Percentiles rank a stretch among this genome's conserved stretches.
Evolutionary conservation across 2,113 vertebrate genomes (phyloP).

Genomic region (Megaceryle torquata): DNA sequence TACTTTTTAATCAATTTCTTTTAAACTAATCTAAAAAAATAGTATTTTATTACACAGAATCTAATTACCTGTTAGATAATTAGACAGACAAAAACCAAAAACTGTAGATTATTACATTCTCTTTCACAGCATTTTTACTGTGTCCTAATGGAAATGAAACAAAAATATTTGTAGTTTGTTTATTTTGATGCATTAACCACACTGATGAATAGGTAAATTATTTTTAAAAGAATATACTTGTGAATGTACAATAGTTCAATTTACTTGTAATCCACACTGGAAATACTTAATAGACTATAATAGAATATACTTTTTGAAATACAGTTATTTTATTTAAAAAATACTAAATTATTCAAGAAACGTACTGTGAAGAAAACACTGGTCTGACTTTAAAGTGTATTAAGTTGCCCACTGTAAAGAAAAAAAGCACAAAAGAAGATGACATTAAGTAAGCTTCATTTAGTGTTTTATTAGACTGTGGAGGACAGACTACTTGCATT

Average conservation of each 20-base stretch:
- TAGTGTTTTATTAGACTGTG: not conserved
- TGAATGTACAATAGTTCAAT: not conserved
- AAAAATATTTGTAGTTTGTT: not conserved
- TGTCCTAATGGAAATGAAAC: not conserved
- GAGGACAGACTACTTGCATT: not conserved
- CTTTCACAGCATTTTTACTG: not conserved
- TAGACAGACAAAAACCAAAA: not conserved
- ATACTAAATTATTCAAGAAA: not conserved
- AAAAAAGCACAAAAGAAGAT: not conserved
- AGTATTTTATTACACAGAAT: not conserved
- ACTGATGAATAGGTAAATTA: not conserved
- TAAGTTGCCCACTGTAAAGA: not conserved
- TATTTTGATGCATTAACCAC: not conserved
- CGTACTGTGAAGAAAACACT: not conserved
- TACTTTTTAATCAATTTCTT: not conserved
- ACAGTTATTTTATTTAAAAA: not conserved
- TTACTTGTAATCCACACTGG: not conserved
- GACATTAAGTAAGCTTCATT: not conserved
- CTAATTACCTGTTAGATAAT: not conserved
- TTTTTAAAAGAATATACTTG: not conserved
- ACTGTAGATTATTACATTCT: not conserved
- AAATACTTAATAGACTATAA: not conserved
- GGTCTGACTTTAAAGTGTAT: not conserved
- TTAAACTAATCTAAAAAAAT: not conserved
- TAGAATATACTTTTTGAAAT: not conserved